Base-by-base conservation (phyloP, 2,797 vertebrate genomes). In the Phoeniculus purpureus region DNA sequence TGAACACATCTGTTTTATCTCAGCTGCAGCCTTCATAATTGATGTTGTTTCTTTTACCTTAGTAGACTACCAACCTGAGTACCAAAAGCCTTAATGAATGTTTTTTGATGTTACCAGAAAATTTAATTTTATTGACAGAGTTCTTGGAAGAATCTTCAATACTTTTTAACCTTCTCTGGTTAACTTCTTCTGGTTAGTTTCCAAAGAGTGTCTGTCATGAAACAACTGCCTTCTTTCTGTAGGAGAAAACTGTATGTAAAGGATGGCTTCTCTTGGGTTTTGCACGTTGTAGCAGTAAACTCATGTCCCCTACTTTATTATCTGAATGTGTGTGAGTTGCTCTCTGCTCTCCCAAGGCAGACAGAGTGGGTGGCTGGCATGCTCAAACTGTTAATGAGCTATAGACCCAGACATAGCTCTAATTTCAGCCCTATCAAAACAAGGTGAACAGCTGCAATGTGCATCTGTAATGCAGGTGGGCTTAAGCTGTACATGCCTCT, bases 121-220 rank as follows among this genome's bases (percentile, higher is more conserved):
- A 70, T 19, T n/a, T 70, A 26, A 50, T 12, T 4, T 2, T 68
- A 17, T 72, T 37, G 16, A 43, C 26, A 31, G 14, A 26, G 18
- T 65, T 48, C 23, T 29, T 73, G 21, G 29, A 72, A 86, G 19
- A 61, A 23, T 31, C 10, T 34, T 75, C 22, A 75, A 27, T 27
- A 56, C 11, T 22, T 56, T 32, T 1, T 54, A 75, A 45, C 32
- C 14, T 4, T 59, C 5, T 77, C n/a, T n/a, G n/a, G n/a, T n/a
- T n/a, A n/a, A n/a, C n/a, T n/a, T n/a, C n/a, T n/a, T n/a, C n/a
- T 0, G 0, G 7, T 18, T 55, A 10, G 7, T 72, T 47, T 19
- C 45, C 51, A 34, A 23, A 22, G 32, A 15, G 15, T 45, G 3
- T 18, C 6, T 40, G 13, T 52, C 15, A 29, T 20, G 25, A 37